Conservation (phyloP, 2,113 vertebrate genomes). For the Psephotus haematonotus region DNA sequence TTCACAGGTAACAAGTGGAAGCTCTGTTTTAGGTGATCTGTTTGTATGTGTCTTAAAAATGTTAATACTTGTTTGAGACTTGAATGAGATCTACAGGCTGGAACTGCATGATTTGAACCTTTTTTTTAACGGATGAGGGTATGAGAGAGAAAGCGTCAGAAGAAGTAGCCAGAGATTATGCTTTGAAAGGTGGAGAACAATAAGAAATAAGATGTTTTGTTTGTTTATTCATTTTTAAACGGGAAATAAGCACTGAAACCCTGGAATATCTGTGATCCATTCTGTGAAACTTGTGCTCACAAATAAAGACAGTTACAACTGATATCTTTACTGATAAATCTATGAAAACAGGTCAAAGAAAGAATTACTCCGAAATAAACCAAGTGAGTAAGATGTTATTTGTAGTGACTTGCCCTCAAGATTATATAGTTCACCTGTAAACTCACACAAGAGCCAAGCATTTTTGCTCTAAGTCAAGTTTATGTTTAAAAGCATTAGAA, state of each 20-base stretch:
- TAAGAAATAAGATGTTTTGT: not conserved
- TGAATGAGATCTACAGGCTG: not conserved
- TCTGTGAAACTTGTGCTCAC: not conserved
- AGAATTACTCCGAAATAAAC: not conserved
- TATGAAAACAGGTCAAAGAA: not conserved
- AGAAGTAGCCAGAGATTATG: not conserved
- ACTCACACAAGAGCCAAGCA: not conserved
- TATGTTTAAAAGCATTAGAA: not conserved
- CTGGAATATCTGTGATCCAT: not conserved
- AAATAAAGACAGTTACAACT: not conserved
- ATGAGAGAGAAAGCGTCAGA: rapidly evolving
- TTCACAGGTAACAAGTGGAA: not conserved
- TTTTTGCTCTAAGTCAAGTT: not conserved
- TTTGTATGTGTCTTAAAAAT: not conserved
- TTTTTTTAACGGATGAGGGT: not conserved
- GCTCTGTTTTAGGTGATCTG: not conserved
- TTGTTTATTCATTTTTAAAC: not conserved
- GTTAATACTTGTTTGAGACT: not conserved
- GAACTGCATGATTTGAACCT: not conserved
- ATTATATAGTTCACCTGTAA: not conserved
- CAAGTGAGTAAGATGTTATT: not conserved
- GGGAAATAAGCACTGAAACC: not conserved
- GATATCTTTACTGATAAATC: not conserved
- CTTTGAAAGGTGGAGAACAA: not conserved
- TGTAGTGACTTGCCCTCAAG: not conserved